Base-by-base conservation (phyloP, 2,113 vertebrate genomes). In the Rhinichthys klamathensis region DNA sequence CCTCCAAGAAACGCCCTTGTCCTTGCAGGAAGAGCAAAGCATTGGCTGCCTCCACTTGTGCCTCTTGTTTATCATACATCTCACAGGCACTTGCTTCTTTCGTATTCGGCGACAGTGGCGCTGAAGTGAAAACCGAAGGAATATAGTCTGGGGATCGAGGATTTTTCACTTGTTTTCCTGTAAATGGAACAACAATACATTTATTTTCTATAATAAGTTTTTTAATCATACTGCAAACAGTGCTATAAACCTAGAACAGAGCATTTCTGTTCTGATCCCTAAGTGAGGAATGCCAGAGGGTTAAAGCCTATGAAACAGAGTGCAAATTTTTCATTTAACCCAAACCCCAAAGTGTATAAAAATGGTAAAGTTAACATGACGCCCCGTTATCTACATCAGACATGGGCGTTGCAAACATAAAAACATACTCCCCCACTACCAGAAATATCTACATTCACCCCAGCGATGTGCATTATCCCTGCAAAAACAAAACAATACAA, bases 91-190 rank as follows among this genome's bases (percentile, higher is more conserved):
- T 87, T 0, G 91, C 85, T 84, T 94, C 93, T 86, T 94, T 94
- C 89, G 92, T 92, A 73, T 90, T 91, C n/a, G 90, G 87, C 32
- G 91, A 91, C 3, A 88, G 80, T 15, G 92, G 87, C 79, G 87
- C 90, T 25, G 89, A 7, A 0, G 87, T 88, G 85, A 95, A 95
- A 74, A 95, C 91, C 13, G 93, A 94, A 2, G 93, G 94, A 78
- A 94, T 92, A 89, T 93, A 95, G 84, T 95, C 94, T 21, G 93
- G 91, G 0, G 94, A 95, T 73, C 92, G 90, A 0, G 93, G 94
- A 83, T 94, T 95, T 91, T 94, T 94, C 82, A 94, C 93, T 91
- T 95, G 94, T 90, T 94, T 95, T 91, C 93, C 93, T 95, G 88
- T 41, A 82, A 67, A 74, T 58, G 41, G 23, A 74, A 49, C 21